These are phyloP conservation scores for Koerneria pararmatus DNA, from an alignment of 2,888 invertebrate species.

Conservation along the genomic window DNA sequence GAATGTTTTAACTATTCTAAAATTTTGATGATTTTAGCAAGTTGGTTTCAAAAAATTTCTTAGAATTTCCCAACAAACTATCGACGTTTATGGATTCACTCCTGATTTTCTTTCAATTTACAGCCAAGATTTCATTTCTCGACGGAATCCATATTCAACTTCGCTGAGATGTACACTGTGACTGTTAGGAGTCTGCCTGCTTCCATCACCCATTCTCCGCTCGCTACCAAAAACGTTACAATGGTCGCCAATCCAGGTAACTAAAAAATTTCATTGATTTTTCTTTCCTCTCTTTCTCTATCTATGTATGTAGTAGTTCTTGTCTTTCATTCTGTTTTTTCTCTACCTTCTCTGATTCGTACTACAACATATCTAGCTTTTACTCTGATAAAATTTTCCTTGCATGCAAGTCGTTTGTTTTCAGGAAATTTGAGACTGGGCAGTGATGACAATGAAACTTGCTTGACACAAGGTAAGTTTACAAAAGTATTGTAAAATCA, in stretches of 20 bases:
- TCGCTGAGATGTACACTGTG: slow-evolving; percentile 44
- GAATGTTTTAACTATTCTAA: neutral
- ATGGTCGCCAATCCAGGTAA: slow-evolving; percentile 54
- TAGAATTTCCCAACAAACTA: no score
- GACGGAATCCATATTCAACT: slow-evolving; percentile 48
- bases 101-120: slow-evolving; percentile 27
- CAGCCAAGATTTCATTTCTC: slow-evolving; percentile 57
- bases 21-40: no score
- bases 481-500: neutral
- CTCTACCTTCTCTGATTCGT: no score
- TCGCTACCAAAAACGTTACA: slow-evolving; percentile 32
- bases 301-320: no score
- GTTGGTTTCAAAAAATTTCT: no score
- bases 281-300: neutral
- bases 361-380: no score
- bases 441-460: no score
- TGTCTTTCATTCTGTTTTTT: no score
- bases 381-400: no score
- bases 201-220: slow-evolving; percentile 26
- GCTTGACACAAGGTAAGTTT: no score
- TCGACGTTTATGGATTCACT: neutral
- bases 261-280: neutral
- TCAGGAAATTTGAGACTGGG: no score
- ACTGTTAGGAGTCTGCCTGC: slow-evolving; percentile 41
- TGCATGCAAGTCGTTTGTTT: no score